Conservation (phyloP, 2,888 invertebrate genomes). For the Phyllotreta striolata region DNA sequence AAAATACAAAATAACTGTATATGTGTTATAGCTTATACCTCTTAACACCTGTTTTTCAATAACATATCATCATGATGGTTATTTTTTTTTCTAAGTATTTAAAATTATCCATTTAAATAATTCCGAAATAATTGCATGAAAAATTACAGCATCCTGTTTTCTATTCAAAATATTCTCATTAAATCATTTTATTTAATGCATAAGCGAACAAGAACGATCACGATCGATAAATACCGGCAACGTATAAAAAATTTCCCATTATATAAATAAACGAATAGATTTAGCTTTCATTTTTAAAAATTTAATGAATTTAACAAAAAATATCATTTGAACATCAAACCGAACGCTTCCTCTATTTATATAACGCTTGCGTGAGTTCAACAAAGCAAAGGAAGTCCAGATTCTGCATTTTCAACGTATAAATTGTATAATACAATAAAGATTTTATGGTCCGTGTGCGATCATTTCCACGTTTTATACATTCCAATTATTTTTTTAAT, state of each 20-base stretch:
- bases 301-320: conserved; percentile 48
- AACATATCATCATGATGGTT: too few relatives aligned
- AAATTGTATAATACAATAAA: conserved; percentile 42
- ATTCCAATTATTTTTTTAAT: conserved; percentile 35
- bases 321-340: conserved; percentile 46
- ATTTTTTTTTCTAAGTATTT: too few relatives aligned
- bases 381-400: conserved; percentile 54
- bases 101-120: too few relatives aligned
- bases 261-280: conserved; percentile 27
- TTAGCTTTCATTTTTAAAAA: conserved; percentile 32
- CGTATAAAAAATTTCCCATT: conserved; percentile 25
- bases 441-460: conserved; percentile 40
- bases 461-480: conserved; percentile 37
- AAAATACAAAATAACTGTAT: too few relatives aligned
- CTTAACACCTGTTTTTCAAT: too few relatives aligned
- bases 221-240: conserved; percentile 4
- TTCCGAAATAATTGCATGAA: too few relatives aligned
- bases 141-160: too few relatives aligned
- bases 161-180: too few relatives aligned
- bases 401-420: conserved; percentile 43
- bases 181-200: conserved; percentile 1
- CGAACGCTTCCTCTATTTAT: conserved; percentile 53
- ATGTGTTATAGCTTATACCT: too few relatives aligned
- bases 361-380: conserved; percentile 52
- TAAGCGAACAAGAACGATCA: not conserved